Percentiles rank a stretch among this genome's conserved stretches.
Conservation (phyloP, 1,140 invertebrate genomes). For the Drosophila orosa region DNA sequence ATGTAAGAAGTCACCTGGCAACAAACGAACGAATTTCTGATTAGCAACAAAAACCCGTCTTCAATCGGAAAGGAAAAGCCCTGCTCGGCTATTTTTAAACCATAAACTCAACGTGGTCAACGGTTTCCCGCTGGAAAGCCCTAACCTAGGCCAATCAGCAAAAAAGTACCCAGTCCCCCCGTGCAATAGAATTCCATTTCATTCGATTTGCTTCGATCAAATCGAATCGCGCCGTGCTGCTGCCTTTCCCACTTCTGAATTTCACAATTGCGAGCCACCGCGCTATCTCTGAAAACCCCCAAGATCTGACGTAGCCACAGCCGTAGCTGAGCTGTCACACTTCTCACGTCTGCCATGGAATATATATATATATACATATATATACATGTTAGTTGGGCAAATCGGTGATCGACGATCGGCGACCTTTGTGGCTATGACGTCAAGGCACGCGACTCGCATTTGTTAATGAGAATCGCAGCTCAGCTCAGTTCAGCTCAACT, state of each 20-base stretch:
- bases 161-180: conserved; percentile 22
- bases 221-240: too few relatives aligned
- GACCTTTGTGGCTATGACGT: conserved; percentile 59
- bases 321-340: conserved; percentile 7
- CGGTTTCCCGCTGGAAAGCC: conserved; percentile 26
- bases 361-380: not conserved
- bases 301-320: conserved; percentile 21
- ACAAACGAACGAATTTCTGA: not conserved
- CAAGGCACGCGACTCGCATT: conserved; percentile 71
- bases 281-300: conserved; percentile 40
- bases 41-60: conserved; percentile 13
- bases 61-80: conserved; percentile 4
- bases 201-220: not conserved
- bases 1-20: conserved; percentile 4
- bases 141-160: conserved; percentile 62
- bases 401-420: conserved; percentile 14
- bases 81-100: conserved; percentile 16
- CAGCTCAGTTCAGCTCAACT: conserved; percentile 4
- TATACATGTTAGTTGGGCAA: conserved; percentile 11
- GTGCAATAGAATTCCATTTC: conserved; percentile 9
- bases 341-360: not conserved
- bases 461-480: conserved; percentile 29
- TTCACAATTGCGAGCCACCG: conserved; percentile 20
- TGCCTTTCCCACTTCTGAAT: conserved; percentile 8
- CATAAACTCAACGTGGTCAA: conserved; percentile 2